Percentiles rank a stretch among this genome's conserved stretches.
phyloP scores from a whole-genome alignment of 2,113 vertebrate genomes.

The Chionomys nivalis region DNA sequence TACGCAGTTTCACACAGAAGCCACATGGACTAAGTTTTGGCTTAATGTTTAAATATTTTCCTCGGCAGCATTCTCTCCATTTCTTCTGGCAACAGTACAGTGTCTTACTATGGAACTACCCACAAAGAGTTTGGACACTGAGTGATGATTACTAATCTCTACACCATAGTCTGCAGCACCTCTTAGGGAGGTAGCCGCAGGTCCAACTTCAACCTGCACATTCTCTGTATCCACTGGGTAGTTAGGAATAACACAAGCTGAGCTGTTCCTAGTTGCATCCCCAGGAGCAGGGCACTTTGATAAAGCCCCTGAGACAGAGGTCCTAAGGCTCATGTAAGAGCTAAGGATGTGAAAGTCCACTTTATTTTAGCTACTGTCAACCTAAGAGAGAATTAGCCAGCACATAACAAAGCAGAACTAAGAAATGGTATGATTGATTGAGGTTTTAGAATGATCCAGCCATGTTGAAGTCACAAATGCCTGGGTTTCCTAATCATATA shows the following conservation, averaged over 20 bases:
- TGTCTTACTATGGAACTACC: background rate
- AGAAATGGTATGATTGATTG: background rate
- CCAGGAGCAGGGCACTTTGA: background rate
- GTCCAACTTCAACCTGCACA: background rate
- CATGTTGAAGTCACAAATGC: background rate
- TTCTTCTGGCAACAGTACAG: constrained; percentile 13
- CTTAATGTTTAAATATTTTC: background rate
- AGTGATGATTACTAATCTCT: background rate
- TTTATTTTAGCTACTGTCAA: constrained; percentile 6
- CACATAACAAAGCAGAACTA: constrained; percentile 22
- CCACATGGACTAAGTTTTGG: background rate
- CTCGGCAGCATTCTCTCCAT: background rate
- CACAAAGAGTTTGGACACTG: background rate
- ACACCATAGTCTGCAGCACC: background rate
- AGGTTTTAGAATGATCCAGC: constrained; percentile 9
- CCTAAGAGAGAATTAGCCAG: background rate
- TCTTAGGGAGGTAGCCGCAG: background rate
- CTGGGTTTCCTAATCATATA: background rate
- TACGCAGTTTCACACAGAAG: constrained; percentile 10
- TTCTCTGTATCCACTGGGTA: background rate
- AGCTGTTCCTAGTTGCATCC: background rate
- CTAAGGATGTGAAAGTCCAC: background rate
- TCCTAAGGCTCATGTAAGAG: background rate
- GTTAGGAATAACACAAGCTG: constrained; percentile 8
- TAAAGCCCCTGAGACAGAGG: background rate